phyloP scores from a whole-genome alignment of 2,888 invertebrate genomes.

The Drosophila monieri region DNA sequence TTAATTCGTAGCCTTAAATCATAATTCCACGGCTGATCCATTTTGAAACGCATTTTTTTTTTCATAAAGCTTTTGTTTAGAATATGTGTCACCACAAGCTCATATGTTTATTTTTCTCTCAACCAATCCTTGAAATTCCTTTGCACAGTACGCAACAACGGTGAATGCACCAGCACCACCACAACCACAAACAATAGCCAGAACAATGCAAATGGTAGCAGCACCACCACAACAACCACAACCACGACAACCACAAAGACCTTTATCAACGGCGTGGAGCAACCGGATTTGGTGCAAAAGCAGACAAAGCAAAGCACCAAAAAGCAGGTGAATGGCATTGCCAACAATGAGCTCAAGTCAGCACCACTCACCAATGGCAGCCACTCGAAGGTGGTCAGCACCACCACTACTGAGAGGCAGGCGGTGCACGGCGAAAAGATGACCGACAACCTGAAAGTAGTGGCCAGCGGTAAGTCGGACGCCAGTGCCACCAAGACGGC shows the following conservation, averaged over 20 bases:
- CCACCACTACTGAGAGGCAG: conserved; percentile 60
- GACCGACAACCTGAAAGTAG: conserved; percentile 59
- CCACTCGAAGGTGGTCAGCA: conserved; percentile 17
- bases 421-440: conserved; percentile 57
- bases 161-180: conserved; percentile 33
- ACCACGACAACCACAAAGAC: conserved; percentile 43
- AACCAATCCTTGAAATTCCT: conserved; percentile 4
- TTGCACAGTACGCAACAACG: conserved; percentile 50
- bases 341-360: not conserved
- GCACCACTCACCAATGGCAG: conserved; percentile 33
- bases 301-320: conserved; percentile 17
- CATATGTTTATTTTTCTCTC: not conserved
- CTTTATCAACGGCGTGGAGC: conserved; percentile 28
- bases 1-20: not conserved
- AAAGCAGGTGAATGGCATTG: conserved; percentile 30
- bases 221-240: conserved; percentile 27
- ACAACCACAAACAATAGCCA: conserved; percentile 5
- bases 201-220: conserved; percentile 11
- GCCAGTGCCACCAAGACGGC: conserved; percentile 64
- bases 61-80: not conserved
- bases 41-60: not conserved
- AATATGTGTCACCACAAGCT: not conserved
- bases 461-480: conserved; percentile 68
- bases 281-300: conserved; percentile 25
- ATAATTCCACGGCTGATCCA: not conserved